Conservation (phyloP, 1,140 invertebrate species). For the Solenopsis invicta region DNA sequence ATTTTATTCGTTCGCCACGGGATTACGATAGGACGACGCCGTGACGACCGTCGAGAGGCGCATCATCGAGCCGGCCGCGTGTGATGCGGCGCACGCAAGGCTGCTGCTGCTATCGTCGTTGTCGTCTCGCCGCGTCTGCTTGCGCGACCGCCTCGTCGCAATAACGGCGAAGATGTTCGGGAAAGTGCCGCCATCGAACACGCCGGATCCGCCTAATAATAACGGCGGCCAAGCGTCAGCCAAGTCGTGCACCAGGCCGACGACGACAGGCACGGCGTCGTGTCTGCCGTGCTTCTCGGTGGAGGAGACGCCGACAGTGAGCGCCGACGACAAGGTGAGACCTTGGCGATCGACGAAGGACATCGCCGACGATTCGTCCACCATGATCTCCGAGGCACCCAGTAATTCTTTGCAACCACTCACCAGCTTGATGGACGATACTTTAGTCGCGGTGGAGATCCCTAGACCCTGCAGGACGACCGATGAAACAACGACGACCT, state of each 20-base stretch:
- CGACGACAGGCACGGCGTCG: conserved; percentile 60
- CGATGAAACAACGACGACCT: conserved; percentile 57
- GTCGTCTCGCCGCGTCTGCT: conserved; percentile 50
- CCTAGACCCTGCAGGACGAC: conserved; percentile 73
- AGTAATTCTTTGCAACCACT: conserved; percentile 57
- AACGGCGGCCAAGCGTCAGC: conserved; percentile 32
- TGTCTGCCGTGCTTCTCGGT: conserved; percentile 79
- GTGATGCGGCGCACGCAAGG: conserved; percentile 65
- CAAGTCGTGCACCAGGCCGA: conserved; percentile 49
- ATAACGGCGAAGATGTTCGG: conserved; percentile 83
- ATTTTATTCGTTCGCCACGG: neutral
- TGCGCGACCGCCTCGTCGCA: conserved; percentile 42
- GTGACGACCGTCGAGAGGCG: conserved; percentile 42
- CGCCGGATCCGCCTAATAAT: conserved; percentile 75
- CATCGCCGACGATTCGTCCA: conserved; percentile 23
- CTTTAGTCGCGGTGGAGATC: conserved; percentile 57
- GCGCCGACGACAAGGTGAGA: conserved; percentile 72
- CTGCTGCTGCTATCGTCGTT: conserved; percentile 1
- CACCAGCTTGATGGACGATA: conserved; percentile 1
- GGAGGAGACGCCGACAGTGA: conserved; percentile 69
- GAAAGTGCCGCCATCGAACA: conserved; percentile 81
- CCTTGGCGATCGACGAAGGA: conserved; percentile 76
- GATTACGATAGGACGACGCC: conserved; percentile 25
- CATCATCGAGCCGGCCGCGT: conserved; percentile 19
- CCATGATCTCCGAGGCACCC: conserved; percentile 72